Evolutionary conservation across 2,113 vertebrate genomes (phyloP), one percentile per base, ranked within the genome.

Genomic region (Spheniscus mendiculus): DNA sequence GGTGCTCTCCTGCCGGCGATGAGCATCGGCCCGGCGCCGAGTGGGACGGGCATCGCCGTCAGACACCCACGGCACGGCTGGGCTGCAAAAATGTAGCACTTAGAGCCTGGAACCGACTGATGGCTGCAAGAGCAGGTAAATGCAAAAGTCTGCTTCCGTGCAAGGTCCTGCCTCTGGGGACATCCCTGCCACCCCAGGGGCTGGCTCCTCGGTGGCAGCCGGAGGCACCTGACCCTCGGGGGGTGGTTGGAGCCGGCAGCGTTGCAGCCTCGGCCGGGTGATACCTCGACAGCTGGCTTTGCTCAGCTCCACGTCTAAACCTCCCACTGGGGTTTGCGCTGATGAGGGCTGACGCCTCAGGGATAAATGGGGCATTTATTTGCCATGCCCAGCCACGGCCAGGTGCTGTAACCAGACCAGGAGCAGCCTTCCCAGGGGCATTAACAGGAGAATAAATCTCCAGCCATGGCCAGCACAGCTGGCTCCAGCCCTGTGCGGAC

Each of bases 41-140:
- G 8, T 3, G 11, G 15, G 34, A 45, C 1, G 0, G 19, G 29
- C 36, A 34, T 78, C 4, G 0, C 29, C 7, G 0, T 17, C 13
- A 8, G 30, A 17, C 6, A 18, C 58, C 55, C 3, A 0, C 2
- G 8, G 25, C 3, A 2, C 10, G 1, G 13, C 32, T 18, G 73
- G 19, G 42, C 59, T 89, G n/a, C 36, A 20, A 18, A 50, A 49
- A 15, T 1, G 11, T 71, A 26, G 36, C 38, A 0, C 52, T 15
- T 15, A 6, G 29, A 90, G 29, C 29, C 26, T 52, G 79, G 62
- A 72, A 5, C 21, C 3, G 0, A 7, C 49, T 21, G 42, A 4
- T 17, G 65, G 42, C 76, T 65, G 45, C 40, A 14, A 23, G 53
- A 76, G 47, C 50, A 83, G 89, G 88, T 76, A 47, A 71, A 14